Conservation (phyloP, 2,797 vertebrate genomes). For the Rallus crepitans region DNA sequence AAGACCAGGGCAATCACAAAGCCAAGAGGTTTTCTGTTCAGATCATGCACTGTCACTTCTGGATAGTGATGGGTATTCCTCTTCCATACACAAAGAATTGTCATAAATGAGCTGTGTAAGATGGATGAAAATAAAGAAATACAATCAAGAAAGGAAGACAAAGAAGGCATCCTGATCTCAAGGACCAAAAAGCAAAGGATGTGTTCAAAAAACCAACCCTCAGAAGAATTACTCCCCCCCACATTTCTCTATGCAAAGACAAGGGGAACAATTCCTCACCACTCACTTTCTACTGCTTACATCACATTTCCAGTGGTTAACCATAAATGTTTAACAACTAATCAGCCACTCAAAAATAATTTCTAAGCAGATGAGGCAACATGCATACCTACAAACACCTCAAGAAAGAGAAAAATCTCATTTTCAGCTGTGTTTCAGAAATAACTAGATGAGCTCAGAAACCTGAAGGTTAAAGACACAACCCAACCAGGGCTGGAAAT, state of each 20-base stretch:
- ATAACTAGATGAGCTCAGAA: not conserved
- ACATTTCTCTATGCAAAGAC: not conserved
- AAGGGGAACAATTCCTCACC: not conserved
- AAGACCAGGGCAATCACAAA: not conserved
- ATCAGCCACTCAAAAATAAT: not conserved
- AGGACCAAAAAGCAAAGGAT: not conserved
- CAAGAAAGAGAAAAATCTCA: not conserved
- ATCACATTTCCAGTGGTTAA: not conserved
- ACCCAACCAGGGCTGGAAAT: not conserved
- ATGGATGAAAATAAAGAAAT: not conserved
- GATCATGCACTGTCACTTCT: not conserved
- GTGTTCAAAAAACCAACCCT: not conserved
- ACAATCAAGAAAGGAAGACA: not conserved
- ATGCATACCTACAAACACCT: not conserved
- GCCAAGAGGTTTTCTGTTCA: not conserved
- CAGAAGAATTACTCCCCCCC: not conserved
- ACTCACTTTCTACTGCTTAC: not conserved
- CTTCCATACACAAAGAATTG: not conserved
- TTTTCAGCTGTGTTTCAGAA: not conserved
- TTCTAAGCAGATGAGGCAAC: not conserved
- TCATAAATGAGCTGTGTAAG: not conserved
- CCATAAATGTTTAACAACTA: not conserved
- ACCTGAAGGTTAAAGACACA: constrained; percentile 18
- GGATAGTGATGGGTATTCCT: not conserved
- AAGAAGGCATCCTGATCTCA: not conserved